Base-by-base conservation (phyloP, 1,140 invertebrate genomes). In the Drosophila nigrodunni region DNA sequence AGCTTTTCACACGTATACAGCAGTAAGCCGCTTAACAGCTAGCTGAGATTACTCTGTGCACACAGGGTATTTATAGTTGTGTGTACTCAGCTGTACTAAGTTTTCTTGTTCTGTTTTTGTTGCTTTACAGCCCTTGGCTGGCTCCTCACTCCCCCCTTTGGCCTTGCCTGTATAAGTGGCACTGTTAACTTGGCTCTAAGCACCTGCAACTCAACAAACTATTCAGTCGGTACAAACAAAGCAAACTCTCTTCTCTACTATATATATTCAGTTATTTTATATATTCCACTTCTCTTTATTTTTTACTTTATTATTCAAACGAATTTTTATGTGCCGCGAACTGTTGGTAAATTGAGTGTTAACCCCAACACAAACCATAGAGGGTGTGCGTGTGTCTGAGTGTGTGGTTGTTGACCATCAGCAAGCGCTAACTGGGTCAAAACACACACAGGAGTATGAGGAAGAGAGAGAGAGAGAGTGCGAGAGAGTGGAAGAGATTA, bases 341-440 rank as follows among this genome's bases (percentile, higher is more conserved):
- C 73, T 77, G 66, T 77, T 87, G 73, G 67, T 70, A 65, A 78
- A 87, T 87, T 86, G 82, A 80, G 81, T 79, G 82, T 87, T 88
- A 80, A 88, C 82, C 82, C 69, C 77, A 57, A 59, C 62, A 47
- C 55, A 61, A 37, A 37, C 52, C 57, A 66, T 21, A 41, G n/a
- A 59, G 39, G 25, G 25, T 30, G 25, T 4, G 25, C 4, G 25
- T 5, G 25, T 30, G 25, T 30, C 2, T 30, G 25, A 2, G 25
- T 30, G 25, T 50, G 43, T 77, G 55, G 35, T 34, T 50, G 35
- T 44, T 78, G 70, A 65, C 70, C 77, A 73, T 43, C 64, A 30
- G 49, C 30, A 37, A 54, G 37, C n/a, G 46, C 44, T 35, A 79
- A 79, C 74, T 79, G 62, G 77, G 77, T 79, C 77, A 77, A 59